phyloP scores from a whole-genome alignment of 2,113 vertebrate species.

The Callipepla californica region DNA sequence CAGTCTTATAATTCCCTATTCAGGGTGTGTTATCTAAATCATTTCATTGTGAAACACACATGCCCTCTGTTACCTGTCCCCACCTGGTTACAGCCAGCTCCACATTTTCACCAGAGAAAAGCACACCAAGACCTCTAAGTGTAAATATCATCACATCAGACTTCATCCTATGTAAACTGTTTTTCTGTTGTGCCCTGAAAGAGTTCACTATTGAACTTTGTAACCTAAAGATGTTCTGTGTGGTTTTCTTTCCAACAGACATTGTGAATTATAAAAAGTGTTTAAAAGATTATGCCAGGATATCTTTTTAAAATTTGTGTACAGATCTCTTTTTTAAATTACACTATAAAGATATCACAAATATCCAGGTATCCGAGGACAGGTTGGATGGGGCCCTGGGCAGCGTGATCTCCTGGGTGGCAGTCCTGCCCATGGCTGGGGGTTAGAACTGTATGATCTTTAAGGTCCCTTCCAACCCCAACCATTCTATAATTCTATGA shows the following conservation, averaged over 20 bases:
- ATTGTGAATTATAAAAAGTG: background rate
- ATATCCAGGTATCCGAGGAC: too few species aligned
- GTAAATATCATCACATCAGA: background rate
- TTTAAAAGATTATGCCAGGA: background rate
- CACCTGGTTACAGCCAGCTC: background rate
- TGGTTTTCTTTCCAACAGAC: background rate
- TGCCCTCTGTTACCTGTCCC: background rate
- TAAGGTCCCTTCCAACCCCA: too few species aligned
- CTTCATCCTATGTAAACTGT: background rate
- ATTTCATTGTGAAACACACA: background rate
- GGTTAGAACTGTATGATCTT: too few species aligned
- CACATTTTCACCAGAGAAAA: conserved; percentile 2
- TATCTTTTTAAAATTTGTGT: background rate
- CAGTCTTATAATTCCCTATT: background rate
- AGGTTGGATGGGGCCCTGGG: too few species aligned
- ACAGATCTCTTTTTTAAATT: background rate
- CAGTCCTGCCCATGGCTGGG: too few species aligned
- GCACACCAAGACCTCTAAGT: background rate
- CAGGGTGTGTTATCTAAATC: background rate
- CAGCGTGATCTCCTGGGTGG: too few species aligned
- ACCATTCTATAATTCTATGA: too few species aligned
- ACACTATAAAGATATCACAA: background rate
- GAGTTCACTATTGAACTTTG: background rate
- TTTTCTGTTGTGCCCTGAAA: background rate
- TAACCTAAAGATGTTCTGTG: background rate